Base-by-base conservation (phyloP, 2,888 invertebrate genomes). In the Dione vanillae region DNA sequence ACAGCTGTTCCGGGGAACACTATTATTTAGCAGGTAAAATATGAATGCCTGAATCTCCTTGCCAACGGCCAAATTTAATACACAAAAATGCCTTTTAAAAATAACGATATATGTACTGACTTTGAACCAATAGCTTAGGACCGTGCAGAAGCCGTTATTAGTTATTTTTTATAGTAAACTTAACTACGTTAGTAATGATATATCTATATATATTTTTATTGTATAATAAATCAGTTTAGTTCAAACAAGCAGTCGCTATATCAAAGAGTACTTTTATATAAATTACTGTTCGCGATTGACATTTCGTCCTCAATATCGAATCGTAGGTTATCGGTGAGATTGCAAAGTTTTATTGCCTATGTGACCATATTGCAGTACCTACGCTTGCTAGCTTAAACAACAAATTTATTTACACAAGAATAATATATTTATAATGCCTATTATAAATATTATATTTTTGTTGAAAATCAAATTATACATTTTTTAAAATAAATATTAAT, bases 1-100 rank as follows among this genome's bases (percentile, higher is more conserved):
- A 87, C 91, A 91, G 91, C 85, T 92, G 91, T 86, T 85, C 67
- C 77, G 69, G 62, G 74, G 78, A 79, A 79, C 85, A 85, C 87
- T 89, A 87, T 88, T 86, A 85, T 61, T 45, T 76, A 75, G 77
- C 89, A 89, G 89, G 88, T 89, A 90, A 84, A 89, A 86, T 35
- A 56, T 81, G 75, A 82, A 81, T 82, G 83, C 85, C 82, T 74
- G 74, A 78, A 78, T 40, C 67, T 67, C 59, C 70, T 69, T 71
- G 71, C 56, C 64, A 69, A 66, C 66, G 47, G 64, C 61, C 52
- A 65, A 61, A 52, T 64, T 47, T 47, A 37, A 35, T 51, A 51
- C 8, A 41, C 20, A 10, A 20, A 12, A 10, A 20, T 35, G 41
- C 5, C 5, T 27, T 27, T 27, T 27, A 3, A 27, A 3, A 2